Base-by-base conservation (phyloP, 2,888 invertebrate genomes). In the Lypha dubia region DNA sequence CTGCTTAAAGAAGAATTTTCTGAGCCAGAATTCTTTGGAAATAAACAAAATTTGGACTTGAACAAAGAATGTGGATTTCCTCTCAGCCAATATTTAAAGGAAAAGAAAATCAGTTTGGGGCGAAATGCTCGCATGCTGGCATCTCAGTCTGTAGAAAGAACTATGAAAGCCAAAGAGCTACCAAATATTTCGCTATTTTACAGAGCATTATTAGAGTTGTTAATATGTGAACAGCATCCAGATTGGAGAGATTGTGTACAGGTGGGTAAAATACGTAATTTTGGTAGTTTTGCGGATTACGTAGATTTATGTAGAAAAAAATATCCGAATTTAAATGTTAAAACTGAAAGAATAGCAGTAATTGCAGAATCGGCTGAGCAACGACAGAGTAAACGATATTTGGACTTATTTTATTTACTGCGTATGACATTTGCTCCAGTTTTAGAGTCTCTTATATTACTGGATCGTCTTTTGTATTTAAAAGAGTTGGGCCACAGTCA, bases 81-180 rank as follows among this genome's bases (percentile, higher is more conserved):
- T 0, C 92, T 96, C 92, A 95, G 96, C 56, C 87, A 93, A 5
- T 94, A 93, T 91, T 91, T 96, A 53, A 93, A 90, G 88, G 91
- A 93, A 86, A 91, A 91, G 75, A 90, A 93, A 51, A 92, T 93
- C 85, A 88, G 87, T 51, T 89, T 97, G 13, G 96, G 96, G 0
- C 93, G 96, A 62, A 96, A 96, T 91, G 96, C 97, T 0, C 94
- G 97, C 83, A 98, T 98, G 96, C 91, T 98, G 49, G 96, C 97
- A 0, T 95, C 96, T 0, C 98, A 98, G 90, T 95, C 97, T 0
- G 93, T 96, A n/a, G 95, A 96, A 85, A 93, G 97, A 85, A 94
- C 95, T 53, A 90, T 94, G 41, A 87, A 90, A 11, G 92, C 93
- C 32, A 93, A 93, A 79, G 93, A 95, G 88, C 81, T 94, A 71